Conservation (phyloP, 1,140 invertebrate species). For the Drosophila micromelanica region DNA sequence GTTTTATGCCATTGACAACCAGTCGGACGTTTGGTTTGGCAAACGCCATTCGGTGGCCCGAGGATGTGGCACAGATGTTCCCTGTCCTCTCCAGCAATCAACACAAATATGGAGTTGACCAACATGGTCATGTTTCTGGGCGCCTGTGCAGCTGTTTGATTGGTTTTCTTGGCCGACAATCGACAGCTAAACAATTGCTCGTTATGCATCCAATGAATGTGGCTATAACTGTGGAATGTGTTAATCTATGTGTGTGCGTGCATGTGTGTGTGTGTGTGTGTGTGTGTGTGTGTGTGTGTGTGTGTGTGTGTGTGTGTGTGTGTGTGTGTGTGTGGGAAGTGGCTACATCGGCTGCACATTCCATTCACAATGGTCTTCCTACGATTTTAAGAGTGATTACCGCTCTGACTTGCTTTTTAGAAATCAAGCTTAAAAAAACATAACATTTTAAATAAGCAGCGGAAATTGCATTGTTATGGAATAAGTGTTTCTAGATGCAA, state of each 20-base stretch:
- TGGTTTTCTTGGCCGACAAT: constrained; percentile 39
- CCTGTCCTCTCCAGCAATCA: background rate
- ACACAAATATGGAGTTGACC: background rate
- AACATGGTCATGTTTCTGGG: constrained; percentile 8
- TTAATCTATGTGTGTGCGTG: background rate
- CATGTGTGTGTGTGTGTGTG: constrained; percentile 10
- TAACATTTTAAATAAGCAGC: background rate
- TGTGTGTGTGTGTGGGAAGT: constrained; percentile 20
- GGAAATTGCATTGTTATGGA: background rate
- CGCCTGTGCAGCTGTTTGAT: constrained; percentile 41
- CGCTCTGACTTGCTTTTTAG: constrained; percentile 12
- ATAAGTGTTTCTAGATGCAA: too few relatives aligned
- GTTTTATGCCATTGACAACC: constrained; percentile 13
- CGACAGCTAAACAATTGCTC: constrained; percentile 49
- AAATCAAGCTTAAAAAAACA: background rate
- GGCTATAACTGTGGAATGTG: constrained; percentile 16
- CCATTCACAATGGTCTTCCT: constrained; percentile 33
- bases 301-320: constrained; percentile 5
- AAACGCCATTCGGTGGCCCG: constrained; percentile 17
- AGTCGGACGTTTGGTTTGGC: constrained; percentile 14
- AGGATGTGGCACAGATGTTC: constrained; percentile 37
- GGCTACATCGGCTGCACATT: constrained; percentile 6
- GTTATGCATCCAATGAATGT: constrained; percentile 31
- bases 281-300: constrained; percentile 16
- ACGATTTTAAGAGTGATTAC: constrained; percentile 19